These are phyloP conservation scores for Gortyna flavago DNA, from an alignment of 2,888 invertebrate genomes.

Conservation along the genomic window DNA sequence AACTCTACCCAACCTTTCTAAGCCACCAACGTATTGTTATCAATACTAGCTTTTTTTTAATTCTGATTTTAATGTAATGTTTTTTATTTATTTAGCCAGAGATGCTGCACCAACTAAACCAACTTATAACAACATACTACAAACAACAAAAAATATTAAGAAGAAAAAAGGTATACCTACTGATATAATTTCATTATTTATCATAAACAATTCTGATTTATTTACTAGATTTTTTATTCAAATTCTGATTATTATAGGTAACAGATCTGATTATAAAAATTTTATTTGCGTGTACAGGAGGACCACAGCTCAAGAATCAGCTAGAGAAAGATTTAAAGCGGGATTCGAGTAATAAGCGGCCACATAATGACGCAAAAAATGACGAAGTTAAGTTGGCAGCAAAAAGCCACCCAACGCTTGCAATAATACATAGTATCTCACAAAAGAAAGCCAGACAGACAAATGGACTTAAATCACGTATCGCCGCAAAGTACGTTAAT, in stretches of 20 bases:
- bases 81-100: background rate
- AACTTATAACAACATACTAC: background rate
- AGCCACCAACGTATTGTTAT: background rate
- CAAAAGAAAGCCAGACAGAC: background rate
- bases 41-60: background rate
- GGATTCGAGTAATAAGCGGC: constrained; percentile 1
- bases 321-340: background rate
- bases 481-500: constrained; percentile 10
- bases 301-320: background rate
- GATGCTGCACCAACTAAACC: background rate
- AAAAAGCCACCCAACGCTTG: background rate
- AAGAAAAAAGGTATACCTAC: constrained; percentile 4
- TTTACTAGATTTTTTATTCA: background rate
- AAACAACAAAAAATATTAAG: background rate
- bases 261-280: background rate
- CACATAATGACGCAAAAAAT: background rate
- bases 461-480: constrained; percentile 5
- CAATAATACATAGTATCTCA: background rate
- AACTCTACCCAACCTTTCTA: too few relatives aligned
- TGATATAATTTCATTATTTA: background rate
- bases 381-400: background rate
- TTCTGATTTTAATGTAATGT: background rate
- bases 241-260: background rate
- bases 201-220: background rate
- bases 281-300: background rate